These are phyloP conservation scores for Ceratosolen fusciceps DNA, from an alignment of 1,140 invertebrate genomes.

Conservation along the genomic window DNA sequence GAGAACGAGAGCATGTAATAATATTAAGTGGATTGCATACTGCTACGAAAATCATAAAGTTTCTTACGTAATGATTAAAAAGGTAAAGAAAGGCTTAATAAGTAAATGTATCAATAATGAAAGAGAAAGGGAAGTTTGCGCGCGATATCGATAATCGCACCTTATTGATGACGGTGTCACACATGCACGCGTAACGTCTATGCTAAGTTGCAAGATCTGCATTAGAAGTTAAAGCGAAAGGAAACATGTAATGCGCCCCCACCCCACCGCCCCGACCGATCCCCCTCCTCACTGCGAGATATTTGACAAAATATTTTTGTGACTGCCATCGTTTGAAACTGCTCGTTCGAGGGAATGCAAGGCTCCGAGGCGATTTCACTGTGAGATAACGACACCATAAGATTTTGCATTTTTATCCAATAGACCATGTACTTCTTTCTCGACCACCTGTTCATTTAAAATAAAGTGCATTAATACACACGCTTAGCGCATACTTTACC, in stretches of 20 bases:
- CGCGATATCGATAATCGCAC: slow-evolving; percentile 13
- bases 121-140: slow-evolving; percentile 38
- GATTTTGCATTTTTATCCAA: slow-evolving; percentile 48
- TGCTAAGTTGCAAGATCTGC: slow-evolving; percentile 45
- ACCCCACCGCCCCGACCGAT: too few species aligned
- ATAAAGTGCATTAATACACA: slow-evolving; percentile 17
- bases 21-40: slow-evolving; percentile 47
- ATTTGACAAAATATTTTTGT: slow-evolving; percentile 67
- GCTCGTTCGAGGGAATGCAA: slow-evolving; percentile 46
- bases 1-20: slow-evolving; percentile 35
- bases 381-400: neutral
- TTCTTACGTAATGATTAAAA: slow-evolving; percentile 49
- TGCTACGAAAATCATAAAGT: slow-evolving; percentile 44
- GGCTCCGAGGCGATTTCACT: neutral
- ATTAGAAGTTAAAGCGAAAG: slow-evolving; percentile 42
- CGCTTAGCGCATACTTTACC: slow-evolving; percentile 24
- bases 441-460: slow-evolving; percentile 15
- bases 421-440: slow-evolving; percentile 37
- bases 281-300: slow-evolving; percentile 53
- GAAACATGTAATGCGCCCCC: slow-evolving; percentile 46
- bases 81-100: slow-evolving; percentile 49
- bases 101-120: slow-evolving; percentile 43
- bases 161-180: slow-evolving; percentile 7
- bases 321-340: slow-evolving; percentile 61
- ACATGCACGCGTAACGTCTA: slow-evolving; percentile 25